Evolutionary conservation across 30 jellyfish, hydroid and myxozoan genomes (phyloP), one percentile per base, ranked within the genome.

Genomic region (Cassiopea andromeda): DNA sequence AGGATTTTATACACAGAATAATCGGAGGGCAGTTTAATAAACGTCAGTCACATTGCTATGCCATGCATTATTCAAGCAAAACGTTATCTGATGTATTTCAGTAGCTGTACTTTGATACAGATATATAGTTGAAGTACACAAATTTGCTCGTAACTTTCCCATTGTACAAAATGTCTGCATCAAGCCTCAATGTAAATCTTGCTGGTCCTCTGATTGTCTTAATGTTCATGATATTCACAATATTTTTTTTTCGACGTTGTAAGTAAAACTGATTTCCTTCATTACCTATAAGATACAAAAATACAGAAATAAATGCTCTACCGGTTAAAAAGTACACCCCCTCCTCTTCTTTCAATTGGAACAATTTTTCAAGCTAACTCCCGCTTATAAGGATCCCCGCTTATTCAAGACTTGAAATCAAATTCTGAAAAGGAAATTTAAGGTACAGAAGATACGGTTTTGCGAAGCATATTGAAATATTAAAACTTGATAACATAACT

Each of bases 151-250:
- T 43, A 50, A 84, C 81, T 76, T 64, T 82, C 48, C 97, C 97
- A 27, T 78, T 49, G 80, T 69, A 90, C 71, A 82, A 43, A 17
- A 90, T 82, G 67, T 90, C 93, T 2, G 91, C 93, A 49, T 90
- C 89, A 13, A 90, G 81, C 44, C 91, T 61, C 58, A 90, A 58
- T 64, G 72, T 46, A 82, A 82, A 90, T 69, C 85, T 66, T 60
- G 69, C 75, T 14, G 97, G 97, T 38, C 97, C 97, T 38, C 47
- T 60, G n/a, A 90, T 87, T 61, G 82, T 82, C 85, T 71, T 90
- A 47, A 83, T 84, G 91, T 90, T 90, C 77, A 90, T 75, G 71
- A 90, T 14, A 18, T 90, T 81, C 12, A 82, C 97, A 8, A 90
- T 75, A 1, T 90, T 48, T 48, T 85, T 83, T 46, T 58, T 77